These are phyloP conservation scores for Meiosimyza platycephala DNA, from an alignment of 2,888 invertebrate genomes.

Conservation along the genomic window DNA sequence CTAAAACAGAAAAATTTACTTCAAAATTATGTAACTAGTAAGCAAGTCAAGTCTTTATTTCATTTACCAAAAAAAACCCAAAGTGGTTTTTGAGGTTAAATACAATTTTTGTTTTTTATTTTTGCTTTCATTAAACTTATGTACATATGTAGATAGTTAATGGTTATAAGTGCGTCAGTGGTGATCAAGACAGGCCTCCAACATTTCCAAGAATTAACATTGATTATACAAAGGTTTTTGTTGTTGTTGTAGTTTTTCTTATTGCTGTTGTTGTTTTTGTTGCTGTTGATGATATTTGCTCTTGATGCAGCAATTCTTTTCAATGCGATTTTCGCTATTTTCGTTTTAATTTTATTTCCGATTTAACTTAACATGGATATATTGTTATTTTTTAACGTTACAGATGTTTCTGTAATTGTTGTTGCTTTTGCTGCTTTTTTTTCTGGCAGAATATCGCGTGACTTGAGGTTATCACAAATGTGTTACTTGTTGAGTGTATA, in stretches of 20 bases:
- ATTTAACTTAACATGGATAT: neutral
- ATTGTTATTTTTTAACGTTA: neutral
- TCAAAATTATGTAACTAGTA: too few species aligned
- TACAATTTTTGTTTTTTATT: too few species aligned
- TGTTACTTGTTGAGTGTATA: neutral
- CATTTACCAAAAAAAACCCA: too few species aligned
- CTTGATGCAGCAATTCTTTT: neutral
- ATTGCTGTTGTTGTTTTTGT: neutral
- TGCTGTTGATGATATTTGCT: neutral
- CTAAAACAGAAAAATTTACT: too few species aligned
- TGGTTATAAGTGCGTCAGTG: neutral
- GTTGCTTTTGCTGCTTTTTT: neutral
- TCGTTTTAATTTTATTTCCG: slow-evolving; percentile 7
- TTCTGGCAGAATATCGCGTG: neutral
- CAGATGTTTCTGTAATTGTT: neutral
- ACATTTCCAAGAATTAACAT: neutral
- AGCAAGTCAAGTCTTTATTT: too few species aligned
- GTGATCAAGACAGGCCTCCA: slow-evolving; percentile 19
- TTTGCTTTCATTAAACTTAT: too few species aligned
- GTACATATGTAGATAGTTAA: too few species aligned
- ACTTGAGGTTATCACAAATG: slow-evolving; percentile 1
- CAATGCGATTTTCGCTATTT: too few species aligned
- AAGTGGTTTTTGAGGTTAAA: too few species aligned
- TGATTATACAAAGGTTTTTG: neutral
- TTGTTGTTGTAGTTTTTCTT: neutral